phyloP scores from a whole-genome alignment of 2,888 invertebrate species.

The Adelphocoris suturalis region DNA sequence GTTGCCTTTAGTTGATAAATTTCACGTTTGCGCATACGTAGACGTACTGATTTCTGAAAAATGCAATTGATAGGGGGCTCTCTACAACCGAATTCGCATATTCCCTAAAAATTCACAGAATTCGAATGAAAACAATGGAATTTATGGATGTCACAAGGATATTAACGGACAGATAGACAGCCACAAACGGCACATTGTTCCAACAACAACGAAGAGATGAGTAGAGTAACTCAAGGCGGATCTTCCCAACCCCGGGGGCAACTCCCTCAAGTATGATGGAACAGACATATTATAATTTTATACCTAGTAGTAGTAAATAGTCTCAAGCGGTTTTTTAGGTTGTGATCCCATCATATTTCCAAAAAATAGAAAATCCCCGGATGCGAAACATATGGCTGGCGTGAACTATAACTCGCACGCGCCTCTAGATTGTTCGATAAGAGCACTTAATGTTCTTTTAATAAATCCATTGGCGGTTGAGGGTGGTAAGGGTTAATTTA shows the following conservation, averaged over 20 bases:
- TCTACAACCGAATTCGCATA: neutral
- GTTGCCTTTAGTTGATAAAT: too few relatives aligned
- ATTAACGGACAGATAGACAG: too few relatives aligned
- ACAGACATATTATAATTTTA: too few relatives aligned
- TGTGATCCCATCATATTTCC: neutral
- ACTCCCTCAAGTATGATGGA: too few relatives aligned
- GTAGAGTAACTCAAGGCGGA: too few relatives aligned
- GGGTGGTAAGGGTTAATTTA: slow-evolving; percentile 22
- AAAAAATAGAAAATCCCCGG: neutral
- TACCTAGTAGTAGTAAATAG: too few relatives aligned
- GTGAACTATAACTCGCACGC: slow-evolving; percentile 14
- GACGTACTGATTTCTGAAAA: neutral
- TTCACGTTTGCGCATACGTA: neutral
- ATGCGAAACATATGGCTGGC: neutral
- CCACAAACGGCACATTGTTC: too few relatives aligned
- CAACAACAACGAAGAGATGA: too few relatives aligned
- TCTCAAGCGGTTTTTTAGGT: too few relatives aligned
- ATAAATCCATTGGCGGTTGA: neutral
- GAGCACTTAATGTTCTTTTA: slow-evolving; percentile 8
- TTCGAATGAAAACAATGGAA: neutral
- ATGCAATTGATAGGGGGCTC: neutral
- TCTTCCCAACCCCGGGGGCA: too few relatives aligned
- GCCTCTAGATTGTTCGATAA: neutral
- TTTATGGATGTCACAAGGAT: neutral
- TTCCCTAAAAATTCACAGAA: neutral